Conservation (phyloP, 2,113 vertebrate species). For the Salvelinus sp. region DNA sequence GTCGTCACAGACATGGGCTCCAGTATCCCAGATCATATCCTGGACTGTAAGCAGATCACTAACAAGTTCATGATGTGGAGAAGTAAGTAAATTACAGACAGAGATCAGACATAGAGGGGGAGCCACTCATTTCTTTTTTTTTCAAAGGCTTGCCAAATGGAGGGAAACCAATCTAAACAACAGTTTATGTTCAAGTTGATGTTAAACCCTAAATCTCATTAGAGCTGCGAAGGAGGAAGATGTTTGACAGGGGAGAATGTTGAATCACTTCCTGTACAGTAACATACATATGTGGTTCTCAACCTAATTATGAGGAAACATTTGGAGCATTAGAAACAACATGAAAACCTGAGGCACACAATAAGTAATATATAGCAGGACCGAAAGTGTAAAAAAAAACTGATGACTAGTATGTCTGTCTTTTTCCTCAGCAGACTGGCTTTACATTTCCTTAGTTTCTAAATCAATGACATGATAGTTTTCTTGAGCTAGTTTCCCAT, state of each 20-base stretch:
- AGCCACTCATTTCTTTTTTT: slow-evolving; percentile 44
- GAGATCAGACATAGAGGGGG: slow-evolving; percentile 49
- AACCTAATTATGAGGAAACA: slow-evolving; percentile 55
- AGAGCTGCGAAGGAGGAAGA: slow-evolving; percentile 49
- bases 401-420: background rate
- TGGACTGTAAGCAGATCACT: slow-evolving; percentile 39
- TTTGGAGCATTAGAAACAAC: slow-evolving; percentile 31
- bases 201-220: slow-evolving; percentile 64
- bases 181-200: slow-evolving; percentile 38
- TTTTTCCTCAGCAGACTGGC: background rate
- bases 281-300: slow-evolving; percentile 58
- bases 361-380: slow-evolving; percentile 14
- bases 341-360: no score
- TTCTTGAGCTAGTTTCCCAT: background rate
- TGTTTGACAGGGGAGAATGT: slow-evolving; percentile 60
- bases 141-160: slow-evolving; percentile 52
- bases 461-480: background rate
- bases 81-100: slow-evolving; percentile 64
- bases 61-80: slow-evolving; percentile 62
- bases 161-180: slow-evolving; percentile 64
- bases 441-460: background rate
- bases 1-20: background rate
- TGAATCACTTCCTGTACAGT: slow-evolving; percentile 64
- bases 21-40: slow-evolving; percentile 15
- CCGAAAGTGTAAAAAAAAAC: slow-evolving; percentile 35